A percentile compares a stretch with the other conserved stretches of the same genome.
Evolutionary conservation across 35 echinoderm and acorn worm genomes (phyloP).

Genomic region (Apostichopus californicus): DNA sequence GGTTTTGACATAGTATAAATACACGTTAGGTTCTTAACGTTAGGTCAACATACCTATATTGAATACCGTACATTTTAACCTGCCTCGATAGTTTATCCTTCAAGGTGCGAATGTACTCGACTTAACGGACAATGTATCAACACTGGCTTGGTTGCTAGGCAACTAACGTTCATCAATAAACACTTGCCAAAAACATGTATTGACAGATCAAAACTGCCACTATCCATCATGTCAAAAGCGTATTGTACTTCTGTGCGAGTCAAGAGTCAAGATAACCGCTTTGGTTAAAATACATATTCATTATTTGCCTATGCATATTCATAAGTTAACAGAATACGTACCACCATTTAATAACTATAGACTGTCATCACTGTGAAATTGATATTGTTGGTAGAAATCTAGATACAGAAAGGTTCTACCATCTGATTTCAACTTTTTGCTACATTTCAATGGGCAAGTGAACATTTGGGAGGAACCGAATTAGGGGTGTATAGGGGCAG

Average conservation of each 20-base stretch:
- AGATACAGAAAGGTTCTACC: background rate
- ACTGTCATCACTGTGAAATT: background rate
- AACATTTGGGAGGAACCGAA: too few relatives aligned
- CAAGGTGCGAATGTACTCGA: constrained; percentile 5
- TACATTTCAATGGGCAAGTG: too few relatives aligned
- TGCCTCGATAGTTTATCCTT: background rate
- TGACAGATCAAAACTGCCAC: background rate
- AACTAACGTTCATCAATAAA: constrained; percentile 29
- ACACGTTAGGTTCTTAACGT: constrained; percentile 1
- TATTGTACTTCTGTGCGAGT: background rate
- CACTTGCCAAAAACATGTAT: constrained; percentile 20
- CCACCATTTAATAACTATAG: background rate
- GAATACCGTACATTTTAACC: background rate
- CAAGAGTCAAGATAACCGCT: background rate
- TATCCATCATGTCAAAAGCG: background rate
- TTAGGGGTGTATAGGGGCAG: too few relatives aligned
- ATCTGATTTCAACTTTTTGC: too few relatives aligned
- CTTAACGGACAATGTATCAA: constrained; percentile 34
- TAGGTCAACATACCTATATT: background rate
- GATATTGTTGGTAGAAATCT: background rate
- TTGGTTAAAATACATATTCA: too few relatives aligned
- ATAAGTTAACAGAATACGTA: background rate
- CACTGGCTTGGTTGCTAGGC: constrained; percentile 1
- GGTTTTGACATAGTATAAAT: background rate
- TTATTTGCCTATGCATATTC: background rate